Percentiles rank a stretch among this genome's conserved stretches.
Evolutionary conservation across 2,888 invertebrate genomes (phyloP).

Genomic region (Lutraria lutraria): DNA sequence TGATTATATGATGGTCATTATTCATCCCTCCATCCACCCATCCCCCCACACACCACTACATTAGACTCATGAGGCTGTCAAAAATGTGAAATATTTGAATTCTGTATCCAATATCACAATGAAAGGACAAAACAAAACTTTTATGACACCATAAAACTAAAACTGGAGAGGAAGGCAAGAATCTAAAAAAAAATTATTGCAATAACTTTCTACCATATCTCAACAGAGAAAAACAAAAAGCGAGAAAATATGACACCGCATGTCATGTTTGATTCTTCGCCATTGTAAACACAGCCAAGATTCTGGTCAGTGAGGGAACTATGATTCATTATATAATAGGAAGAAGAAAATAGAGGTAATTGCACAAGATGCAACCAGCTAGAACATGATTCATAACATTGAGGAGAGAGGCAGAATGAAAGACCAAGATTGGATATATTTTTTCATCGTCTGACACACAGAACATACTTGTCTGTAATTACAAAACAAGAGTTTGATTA

Average conservation of each 20-base stretch:
- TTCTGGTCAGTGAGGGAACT: neutral
- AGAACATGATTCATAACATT: conserved; percentile 2
- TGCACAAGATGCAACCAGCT: neutral
- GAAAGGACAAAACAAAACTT: neutral
- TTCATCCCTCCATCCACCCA: too few relatives aligned
- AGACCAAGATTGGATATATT: conserved; percentile 6
- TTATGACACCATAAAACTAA: neutral
- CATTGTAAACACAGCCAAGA: neutral
- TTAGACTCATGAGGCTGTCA: too few relatives aligned
- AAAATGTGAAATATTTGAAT: too few relatives aligned
- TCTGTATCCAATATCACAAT: neutral
- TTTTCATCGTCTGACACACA: neutral
- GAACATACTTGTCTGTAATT: neutral
- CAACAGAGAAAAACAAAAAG: conserved; percentile 15
- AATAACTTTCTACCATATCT: neutral
- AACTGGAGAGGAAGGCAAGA: neutral
- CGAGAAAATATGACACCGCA: conserved; percentile 11
- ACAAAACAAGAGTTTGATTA: neutral
- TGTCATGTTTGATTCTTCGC: neutral
- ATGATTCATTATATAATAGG: conserved; percentile 4
- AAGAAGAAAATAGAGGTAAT: neutral
- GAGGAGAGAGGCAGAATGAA: neutral
- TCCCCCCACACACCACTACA: too few relatives aligned
- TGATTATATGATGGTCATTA: neutral
- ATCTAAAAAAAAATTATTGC: neutral